These are phyloP conservation scores for Prionchulus punctatus DNA, from an alignment of 2,888 invertebrate genomes.

Conservation along the genomic window DNA sequence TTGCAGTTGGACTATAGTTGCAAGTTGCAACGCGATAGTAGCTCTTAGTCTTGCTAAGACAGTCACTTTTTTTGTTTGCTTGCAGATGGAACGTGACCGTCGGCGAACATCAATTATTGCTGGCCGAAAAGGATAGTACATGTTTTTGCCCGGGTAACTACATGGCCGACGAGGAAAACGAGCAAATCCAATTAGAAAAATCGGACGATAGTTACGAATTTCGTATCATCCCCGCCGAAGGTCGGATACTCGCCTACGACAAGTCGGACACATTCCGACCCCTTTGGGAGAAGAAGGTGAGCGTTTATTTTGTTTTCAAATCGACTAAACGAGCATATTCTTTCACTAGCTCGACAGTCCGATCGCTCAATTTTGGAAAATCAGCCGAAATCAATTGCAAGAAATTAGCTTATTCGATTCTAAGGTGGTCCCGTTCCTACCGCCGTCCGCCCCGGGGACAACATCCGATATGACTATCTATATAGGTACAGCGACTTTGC, in stretches of 20 bases:
- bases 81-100: slow-evolving; percentile 22
- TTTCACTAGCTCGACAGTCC: slow-evolving; percentile 11
- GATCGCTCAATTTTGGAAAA: slow-evolving; percentile 7
- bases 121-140: slow-evolving; percentile 7
- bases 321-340: too few species aligned
- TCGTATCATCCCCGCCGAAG: not conserved
- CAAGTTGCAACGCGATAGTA: too few species aligned
- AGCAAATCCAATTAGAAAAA: not conserved
- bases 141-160: not conserved
- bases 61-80: too few species aligned
- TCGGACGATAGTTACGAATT: not conserved
- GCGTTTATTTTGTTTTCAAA: not conserved
- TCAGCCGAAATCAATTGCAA: not conserved
- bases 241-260: not conserved
- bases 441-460: not conserved
- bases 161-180: not conserved
- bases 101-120: slow-evolving; percentile 16
- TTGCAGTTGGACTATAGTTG: too few species aligned
- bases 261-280: not conserved
- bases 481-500: not conserved
- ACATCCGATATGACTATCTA: not conserved
- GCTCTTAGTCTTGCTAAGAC: too few species aligned
- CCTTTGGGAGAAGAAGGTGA: not conserved
- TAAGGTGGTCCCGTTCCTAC: not conserved
- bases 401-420: not conserved